A percentile compares a stretch with the other conserved stretches of the same genome.
Evolutionary conservation across 2,113 vertebrate genomes (phyloP).

Genomic region (Cololabis saira): DNA sequence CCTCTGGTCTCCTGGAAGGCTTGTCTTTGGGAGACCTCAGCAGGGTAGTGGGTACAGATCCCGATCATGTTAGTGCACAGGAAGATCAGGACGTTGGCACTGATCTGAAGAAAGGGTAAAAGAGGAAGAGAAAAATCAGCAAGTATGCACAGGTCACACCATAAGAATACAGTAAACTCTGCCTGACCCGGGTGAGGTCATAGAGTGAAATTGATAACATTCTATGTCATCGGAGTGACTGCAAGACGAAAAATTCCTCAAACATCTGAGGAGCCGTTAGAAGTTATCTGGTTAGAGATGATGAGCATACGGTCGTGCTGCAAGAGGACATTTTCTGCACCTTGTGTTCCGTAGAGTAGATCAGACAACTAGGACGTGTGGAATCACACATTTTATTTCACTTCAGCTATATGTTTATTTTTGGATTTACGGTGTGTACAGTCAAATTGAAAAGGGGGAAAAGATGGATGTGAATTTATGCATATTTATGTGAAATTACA

Average conservation of each 20-base stretch:
- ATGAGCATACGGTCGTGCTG: constrained; percentile 31
- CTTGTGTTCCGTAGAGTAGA: constrained; percentile 9
- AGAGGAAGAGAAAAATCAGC: neutral
- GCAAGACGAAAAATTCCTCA: constrained; percentile 59
- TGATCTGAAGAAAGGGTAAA: constrained; percentile 78
- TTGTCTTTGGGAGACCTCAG: constrained; percentile 96
- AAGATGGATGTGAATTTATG: too few relatives aligned
- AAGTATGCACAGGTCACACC: constrained; percentile 34
- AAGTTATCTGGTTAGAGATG: constrained; percentile 57
- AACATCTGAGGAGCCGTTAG: constrained; percentile 54
- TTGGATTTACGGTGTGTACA: too few relatives aligned
- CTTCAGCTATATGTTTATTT: too few relatives aligned
- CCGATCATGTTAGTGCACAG: constrained; percentile 95
- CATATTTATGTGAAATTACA: too few relatives aligned
- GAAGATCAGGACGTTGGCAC: constrained; percentile 93
- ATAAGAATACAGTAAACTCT: constrained; percentile 48
- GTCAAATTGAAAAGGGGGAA: too few relatives aligned
- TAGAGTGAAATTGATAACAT: constrained; percentile 54
- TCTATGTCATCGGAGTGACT: constrained; percentile 54
- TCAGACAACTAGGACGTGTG: constrained; percentile 10
- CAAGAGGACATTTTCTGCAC: constrained; percentile 37
- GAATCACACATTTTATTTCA: neutral
- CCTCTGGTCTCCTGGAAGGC: constrained; percentile 97
- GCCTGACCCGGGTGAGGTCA: constrained; percentile 67
- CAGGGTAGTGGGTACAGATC: constrained; percentile 96